Conservation (phyloP, 2,797 vertebrate genomes). For the Pampus argenteus region DNA sequence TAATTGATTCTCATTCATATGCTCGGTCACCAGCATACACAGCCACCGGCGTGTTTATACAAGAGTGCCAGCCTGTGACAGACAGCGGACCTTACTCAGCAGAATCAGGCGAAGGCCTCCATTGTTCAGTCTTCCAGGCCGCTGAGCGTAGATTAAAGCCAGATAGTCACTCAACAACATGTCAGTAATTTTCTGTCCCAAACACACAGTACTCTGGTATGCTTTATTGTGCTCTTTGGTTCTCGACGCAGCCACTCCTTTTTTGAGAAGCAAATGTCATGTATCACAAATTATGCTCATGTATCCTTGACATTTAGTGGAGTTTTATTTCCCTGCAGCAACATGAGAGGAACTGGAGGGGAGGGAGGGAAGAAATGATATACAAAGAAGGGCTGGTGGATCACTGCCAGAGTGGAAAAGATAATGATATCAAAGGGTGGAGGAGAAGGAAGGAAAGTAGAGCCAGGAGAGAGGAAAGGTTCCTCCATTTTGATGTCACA, state of each 20-base stretch:
- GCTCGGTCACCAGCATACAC: constrained; percentile 44
- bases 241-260: constrained; percentile 30
- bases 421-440: constrained; percentile 26
- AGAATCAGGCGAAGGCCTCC: constrained; percentile 56
- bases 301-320: constrained; percentile 7
- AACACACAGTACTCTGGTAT: constrained; percentile 64
- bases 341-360: constrained; percentile 15
- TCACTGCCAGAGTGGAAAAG: constrained; percentile 8
- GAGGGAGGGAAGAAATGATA: background rate
- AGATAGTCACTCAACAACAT: constrained; percentile 70
- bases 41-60: constrained; percentile 65
- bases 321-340: constrained; percentile 21
- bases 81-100: constrained; percentile 60
- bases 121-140: constrained; percentile 70
- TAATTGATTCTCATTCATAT: constrained; percentile 53
- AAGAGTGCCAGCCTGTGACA: constrained; percentile 71
- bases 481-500: constrained; percentile 16
- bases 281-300: constrained; percentile 48
- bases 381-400: background rate
- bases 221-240: constrained; percentile 61
- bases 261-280: constrained; percentile 31
- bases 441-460: constrained; percentile 4
- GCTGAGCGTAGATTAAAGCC: constrained; percentile 74
- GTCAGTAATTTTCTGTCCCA: constrained; percentile 69
- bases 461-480: constrained; percentile 9